Percentiles rank a stretch among this genome's conserved stretches.
Evolutionary conservation across 2,113 vertebrate genomes (phyloP).

Genomic region (Myotis brandtii): DNA sequence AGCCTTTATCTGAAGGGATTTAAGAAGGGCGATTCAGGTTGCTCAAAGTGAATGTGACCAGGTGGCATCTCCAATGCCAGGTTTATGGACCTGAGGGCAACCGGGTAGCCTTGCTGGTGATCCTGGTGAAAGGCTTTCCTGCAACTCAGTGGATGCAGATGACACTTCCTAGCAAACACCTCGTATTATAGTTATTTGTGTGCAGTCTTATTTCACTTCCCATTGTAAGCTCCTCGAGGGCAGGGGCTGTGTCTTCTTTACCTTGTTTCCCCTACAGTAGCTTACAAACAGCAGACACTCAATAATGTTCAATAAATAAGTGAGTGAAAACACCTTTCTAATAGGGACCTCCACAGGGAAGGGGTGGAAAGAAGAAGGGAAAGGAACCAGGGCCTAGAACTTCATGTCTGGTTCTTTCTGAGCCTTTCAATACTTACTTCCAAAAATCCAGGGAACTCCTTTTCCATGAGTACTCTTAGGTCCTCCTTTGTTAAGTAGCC

Average conservation of each 20-base stretch:
- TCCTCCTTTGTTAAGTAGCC: constrained; percentile 86
- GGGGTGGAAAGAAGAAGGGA: not conserved
- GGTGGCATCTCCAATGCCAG: not conserved
- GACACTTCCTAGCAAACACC: not conserved
- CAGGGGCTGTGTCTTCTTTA: not conserved
- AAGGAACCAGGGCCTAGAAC: not conserved
- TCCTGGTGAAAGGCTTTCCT: not conserved
- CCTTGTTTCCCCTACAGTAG: not conserved
- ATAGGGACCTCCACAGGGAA: not conserved
- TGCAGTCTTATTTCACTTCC: not conserved
- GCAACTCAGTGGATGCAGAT: not conserved
- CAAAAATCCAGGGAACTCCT: constrained; percentile 86
- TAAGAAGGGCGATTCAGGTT: not conserved
- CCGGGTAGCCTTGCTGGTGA: not conserved
- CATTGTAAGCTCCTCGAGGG: not conserved
- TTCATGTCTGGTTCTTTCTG: not conserved
- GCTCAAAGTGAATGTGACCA: not conserved
- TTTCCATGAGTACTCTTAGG: constrained; percentile 85
- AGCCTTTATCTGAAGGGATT: not conserved
- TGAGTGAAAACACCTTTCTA: not conserved
- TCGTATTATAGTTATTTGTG: not conserved
- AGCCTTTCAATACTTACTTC: constrained; percentile 79
- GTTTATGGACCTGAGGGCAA: not conserved
- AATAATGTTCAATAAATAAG: not conserved
- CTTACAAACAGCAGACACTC: not conserved